Conservation (phyloP, 2,888 invertebrate species). For the Frankliniella intonsa region DNA sequence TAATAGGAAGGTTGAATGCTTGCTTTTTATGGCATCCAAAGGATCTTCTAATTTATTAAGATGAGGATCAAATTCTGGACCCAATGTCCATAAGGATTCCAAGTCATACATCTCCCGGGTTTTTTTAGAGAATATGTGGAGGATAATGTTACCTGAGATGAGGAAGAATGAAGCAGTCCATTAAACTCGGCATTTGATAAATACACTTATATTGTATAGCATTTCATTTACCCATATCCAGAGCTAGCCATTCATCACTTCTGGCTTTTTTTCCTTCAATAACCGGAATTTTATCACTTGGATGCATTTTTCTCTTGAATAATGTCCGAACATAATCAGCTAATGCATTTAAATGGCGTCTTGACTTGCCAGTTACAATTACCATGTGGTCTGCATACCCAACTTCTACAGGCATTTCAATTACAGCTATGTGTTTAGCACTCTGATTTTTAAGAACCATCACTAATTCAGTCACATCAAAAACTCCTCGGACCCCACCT, state of each 20-base stretch:
- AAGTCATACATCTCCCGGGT: constrained; percentile 73
- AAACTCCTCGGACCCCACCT: constrained; percentile 83
- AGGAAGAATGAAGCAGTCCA: constrained; percentile 18
- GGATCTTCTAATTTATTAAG: constrained; percentile 57
- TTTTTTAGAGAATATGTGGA: constrained; percentile 77
- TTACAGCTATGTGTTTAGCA: constrained; percentile 74
- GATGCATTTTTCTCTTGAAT: constrained; percentile 65
- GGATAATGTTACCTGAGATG: constrained; percentile 77
- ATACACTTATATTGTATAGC: neutral
- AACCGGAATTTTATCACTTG: constrained; percentile 62
- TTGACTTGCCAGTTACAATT: constrained; percentile 68
- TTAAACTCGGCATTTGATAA: neutral
- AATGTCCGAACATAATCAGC: constrained; percentile 70
- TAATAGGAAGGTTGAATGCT: constrained; percentile 60
- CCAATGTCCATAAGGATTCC: constrained; percentile 87
- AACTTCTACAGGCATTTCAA: constrained; percentile 64
- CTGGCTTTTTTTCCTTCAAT: constrained; percentile 72
- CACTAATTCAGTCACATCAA: constrained; percentile 81
- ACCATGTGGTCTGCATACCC: constrained; percentile 83
- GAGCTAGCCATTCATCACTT: constrained; percentile 77
- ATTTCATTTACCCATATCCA: constrained; percentile 70
- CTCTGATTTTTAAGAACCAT: constrained; percentile 71
- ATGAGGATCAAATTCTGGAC: constrained; percentile 71
- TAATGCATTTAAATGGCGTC: constrained; percentile 67
- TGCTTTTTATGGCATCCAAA: constrained; percentile 60